phyloP scores from a whole-genome alignment of 2,888 invertebrate genomes.

The Eucera pruinosa region DNA sequence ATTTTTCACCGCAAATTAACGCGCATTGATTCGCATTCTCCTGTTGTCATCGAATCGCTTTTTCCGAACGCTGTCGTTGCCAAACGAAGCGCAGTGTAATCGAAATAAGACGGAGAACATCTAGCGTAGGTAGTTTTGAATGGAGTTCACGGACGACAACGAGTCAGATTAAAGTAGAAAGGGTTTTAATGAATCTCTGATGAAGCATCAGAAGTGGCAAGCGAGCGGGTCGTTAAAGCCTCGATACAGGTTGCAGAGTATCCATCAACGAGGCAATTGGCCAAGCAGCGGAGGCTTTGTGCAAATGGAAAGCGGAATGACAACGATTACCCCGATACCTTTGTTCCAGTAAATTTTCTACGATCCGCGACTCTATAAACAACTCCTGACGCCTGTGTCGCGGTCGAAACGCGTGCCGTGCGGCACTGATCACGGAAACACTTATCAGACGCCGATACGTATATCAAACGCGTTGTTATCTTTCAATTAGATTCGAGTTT shows the following conservation, averaged over 20 bases:
- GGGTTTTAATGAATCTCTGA: constrained; percentile 64
- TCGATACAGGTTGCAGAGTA: constrained; percentile 54
- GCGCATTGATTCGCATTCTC: too few relatives aligned
- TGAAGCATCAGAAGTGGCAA: constrained; percentile 55
- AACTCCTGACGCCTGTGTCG: neutral
- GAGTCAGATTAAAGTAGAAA: constrained; percentile 54
- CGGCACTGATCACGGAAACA: neutral
- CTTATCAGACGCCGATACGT: neutral
- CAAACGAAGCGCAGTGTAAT: too few relatives aligned
- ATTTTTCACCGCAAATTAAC: too few relatives aligned
- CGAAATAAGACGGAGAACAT: constrained; percentile 26
- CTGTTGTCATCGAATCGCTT: too few relatives aligned
- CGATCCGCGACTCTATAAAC: constrained; percentile 19
- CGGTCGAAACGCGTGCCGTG: neutral
- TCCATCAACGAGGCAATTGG: constrained; percentile 68
- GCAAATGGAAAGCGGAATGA: constrained; percentile 53
- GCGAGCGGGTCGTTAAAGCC: constrained; percentile 53
- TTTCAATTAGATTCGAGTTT: neutral
- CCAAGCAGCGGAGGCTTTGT: constrained; percentile 48
- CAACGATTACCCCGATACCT: constrained; percentile 49
- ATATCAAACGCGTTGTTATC: too few relatives aligned
- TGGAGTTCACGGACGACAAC: constrained; percentile 31
- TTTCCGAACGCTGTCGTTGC: too few relatives aligned
- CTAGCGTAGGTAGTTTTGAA: constrained; percentile 11
- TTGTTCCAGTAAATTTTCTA: constrained; percentile 38